Percentiles rank a stretch among this genome's conserved stretches.
These are phyloP conservation scores for Takifugu flavidus DNA, from an alignment of 2,113 vertebrate species.

Conservation along the genomic window DNA sequence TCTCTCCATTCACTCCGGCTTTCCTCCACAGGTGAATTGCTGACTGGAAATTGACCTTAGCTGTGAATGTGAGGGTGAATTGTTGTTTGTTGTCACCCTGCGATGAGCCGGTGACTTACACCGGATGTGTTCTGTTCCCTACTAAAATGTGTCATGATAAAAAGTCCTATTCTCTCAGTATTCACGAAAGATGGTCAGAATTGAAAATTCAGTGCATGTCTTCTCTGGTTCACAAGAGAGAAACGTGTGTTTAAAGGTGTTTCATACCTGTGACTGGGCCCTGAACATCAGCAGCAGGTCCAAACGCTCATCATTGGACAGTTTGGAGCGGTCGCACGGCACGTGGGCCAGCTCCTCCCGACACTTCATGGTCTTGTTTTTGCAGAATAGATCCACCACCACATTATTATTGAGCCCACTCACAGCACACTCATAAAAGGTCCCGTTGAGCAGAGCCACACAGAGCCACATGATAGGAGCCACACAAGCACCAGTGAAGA, in stretches of 20 bases:
- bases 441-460: constrained; percentile 89
- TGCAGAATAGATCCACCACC: constrained; percentile 77
- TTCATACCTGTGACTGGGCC: constrained; percentile 90
- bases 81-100: too few species aligned
- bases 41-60: too few species aligned
- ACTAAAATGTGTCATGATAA: too few species aligned
- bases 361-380: constrained; percentile 77
- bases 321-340: constrained; percentile 77
- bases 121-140: too few species aligned
- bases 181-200: too few species aligned
- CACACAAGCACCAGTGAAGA: constrained; percentile 72
- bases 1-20: too few species aligned
- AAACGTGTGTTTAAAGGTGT: neutral
- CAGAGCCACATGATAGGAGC: constrained; percentile 91
- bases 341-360: constrained; percentile 77
- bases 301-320: constrained; percentile 68
- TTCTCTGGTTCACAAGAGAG: too few species aligned
- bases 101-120: too few species aligned
- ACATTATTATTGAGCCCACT: constrained; percentile 78
- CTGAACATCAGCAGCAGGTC: constrained; percentile 83
- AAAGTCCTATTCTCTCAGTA: too few species aligned
- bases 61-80: too few species aligned
- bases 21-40: too few species aligned
- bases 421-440: constrained; percentile 91
- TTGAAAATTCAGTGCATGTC: too few species aligned